Base-by-base conservation (phyloP, 2,888 invertebrate species). In the Synergus itoensis region DNA sequence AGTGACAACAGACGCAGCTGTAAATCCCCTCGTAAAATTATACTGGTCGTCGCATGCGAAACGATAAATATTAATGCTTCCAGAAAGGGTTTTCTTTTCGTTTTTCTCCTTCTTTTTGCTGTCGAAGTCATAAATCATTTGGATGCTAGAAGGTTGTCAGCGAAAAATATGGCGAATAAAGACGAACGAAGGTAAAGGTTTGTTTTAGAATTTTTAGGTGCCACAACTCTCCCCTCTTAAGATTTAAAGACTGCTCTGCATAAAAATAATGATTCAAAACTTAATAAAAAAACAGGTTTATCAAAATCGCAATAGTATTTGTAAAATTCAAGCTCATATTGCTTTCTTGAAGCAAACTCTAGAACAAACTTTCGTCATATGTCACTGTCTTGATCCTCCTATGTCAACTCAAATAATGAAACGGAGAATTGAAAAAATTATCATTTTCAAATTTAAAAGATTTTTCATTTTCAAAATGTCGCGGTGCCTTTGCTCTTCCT, bases 21-120 rank as follows among this genome's bases (percentile, higher is more conserved):
- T 90, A 91, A 90, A 91, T 89, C 88, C 86, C 86, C 87, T 90
- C 89, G 89, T 91, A 89, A 91, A 91, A 91, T 88, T 88, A 87
- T 88, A 84, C 88, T 79, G 84, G 82, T 81, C 86, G 84, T 87
- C 88, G 87, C 89, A 88, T 86, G 89, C 89, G 89, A 90, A 90
- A 90, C 90, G 89, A 91, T 91, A 90, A 91, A 91, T 91, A 91
- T 91, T 91, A 90, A 91, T 91, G 90, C 88, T 89, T 89, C 83
- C 84, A 84, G 82, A 83, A 81, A 82, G 77, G 84, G 83, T 81
- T 80, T 81, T 82, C 82, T 81, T 82, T 83, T 82, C 83, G 84
- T 83, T 84, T 81, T 84, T 84, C 85, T 82, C 82, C 82, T 84
- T 85, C 86, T 83, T 82, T 82, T 85, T 81, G 85, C 84, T 84